These are phyloP conservation scores for Solen grandis DNA, from an alignment of 1,140 invertebrate genomes.

Conservation along the genomic window DNA sequence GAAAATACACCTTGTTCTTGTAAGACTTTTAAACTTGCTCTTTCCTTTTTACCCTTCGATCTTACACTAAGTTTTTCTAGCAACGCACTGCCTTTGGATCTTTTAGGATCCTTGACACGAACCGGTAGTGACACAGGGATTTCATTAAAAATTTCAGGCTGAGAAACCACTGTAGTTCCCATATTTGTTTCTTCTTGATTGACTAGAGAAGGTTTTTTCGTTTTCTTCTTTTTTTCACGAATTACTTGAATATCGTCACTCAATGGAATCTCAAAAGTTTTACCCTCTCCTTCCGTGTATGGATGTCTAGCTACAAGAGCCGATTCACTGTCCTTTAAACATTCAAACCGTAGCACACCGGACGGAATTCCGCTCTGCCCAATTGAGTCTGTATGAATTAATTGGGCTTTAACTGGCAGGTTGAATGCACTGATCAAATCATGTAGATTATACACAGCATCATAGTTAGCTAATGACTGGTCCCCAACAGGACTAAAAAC, in stretches of 20 bases:
- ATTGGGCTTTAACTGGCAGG: conserved; percentile 72
- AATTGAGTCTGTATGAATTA: conserved; percentile 66
- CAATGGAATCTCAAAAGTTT: conserved; percentile 68
- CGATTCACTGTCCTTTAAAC: conserved; percentile 65
- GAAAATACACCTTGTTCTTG: conserved; percentile 74
- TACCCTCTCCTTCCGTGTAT: conserved; percentile 33
- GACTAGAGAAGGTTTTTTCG: conserved; percentile 22
- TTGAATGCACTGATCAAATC: conserved; percentile 74
- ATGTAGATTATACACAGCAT: conserved; percentile 76
- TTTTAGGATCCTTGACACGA: conserved; percentile 70
- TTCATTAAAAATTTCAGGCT: background rate
- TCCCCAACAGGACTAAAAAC: conserved; percentile 78
- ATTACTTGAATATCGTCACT: conserved; percentile 65
- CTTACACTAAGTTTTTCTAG: conserved; percentile 74
- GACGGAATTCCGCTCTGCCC: conserved; percentile 51
- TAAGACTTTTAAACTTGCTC: conserved; percentile 74
- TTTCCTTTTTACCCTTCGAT: conserved; percentile 69
- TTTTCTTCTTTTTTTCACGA: conserved; percentile 64
- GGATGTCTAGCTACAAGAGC: conserved; percentile 63
- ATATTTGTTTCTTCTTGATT: background rate
- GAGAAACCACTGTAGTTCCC: background rate
- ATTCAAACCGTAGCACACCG: conserved; percentile 69
- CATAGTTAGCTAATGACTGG: conserved; percentile 67
- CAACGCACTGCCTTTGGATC: conserved; percentile 68
- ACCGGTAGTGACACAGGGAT: conserved; percentile 65